Base-by-base conservation (phyloP, 1,140 invertebrate species). In the Anoplophora glabripennis region DNA sequence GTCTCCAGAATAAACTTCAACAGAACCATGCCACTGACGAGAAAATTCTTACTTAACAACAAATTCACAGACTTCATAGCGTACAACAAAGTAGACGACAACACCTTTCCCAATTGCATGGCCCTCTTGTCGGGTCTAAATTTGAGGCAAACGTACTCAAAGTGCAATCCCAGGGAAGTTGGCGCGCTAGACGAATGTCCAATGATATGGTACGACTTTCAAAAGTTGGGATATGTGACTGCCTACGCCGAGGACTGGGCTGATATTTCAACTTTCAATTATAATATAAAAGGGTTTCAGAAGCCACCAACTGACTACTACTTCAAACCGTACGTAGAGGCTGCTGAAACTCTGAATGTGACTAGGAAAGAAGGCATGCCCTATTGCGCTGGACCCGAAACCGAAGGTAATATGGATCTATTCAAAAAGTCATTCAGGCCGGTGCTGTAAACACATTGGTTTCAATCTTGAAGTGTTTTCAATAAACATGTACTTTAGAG, bases 21-120 rank as follows among this genome's bases (percentile, higher is more conserved):
- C n/a, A 81, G 89, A 33, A 85, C 87, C 18, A 86, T 94, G 86
- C 89, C 89, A 7, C 79, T 81, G 65, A 93, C 90, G 0, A 76
- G 81, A 4, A 72, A 79, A 21, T 88, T 85, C 72, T 74, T 95
- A 10, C 78, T 79, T 33, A 77, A 66, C 8, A 65, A 69, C 33
- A 21, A 62, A 12, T 86, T 83, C 71, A 64, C 83, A 7, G 77
- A 79, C 35, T 73, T 86, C 14, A 72, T 77, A 35, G 86, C 85
- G 0, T 88, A 86, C 67, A 85, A 83, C 53, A 88, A 87, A 74
- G 79, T 86, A 62, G 89, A 83, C 4, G 89, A 90, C 64, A 92
- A 92, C 64, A 92, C 89, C 0, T 92, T 89, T 72, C 89, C 89
- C 0, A 93, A 93, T 74, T 71, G 93, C 17, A 88, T 93, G 80